phyloP scores from a whole-genome alignment of 2,888 invertebrate genomes.

The Drosophila affinis region DNA sequence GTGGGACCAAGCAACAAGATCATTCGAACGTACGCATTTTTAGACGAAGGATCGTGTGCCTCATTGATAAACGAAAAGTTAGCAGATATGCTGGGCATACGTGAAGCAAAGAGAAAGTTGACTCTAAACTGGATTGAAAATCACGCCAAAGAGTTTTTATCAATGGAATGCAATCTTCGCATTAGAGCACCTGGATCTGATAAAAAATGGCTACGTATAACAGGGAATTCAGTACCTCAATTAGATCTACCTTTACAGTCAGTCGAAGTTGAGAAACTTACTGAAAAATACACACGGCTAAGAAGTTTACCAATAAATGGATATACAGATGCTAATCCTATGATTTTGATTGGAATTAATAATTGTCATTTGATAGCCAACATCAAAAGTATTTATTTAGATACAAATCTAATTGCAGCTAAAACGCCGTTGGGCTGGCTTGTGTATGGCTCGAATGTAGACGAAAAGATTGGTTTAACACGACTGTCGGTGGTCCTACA shows the following conservation, averaged over 20 bases:
- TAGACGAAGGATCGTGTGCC: too few relatives aligned
- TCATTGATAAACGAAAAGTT: too few relatives aligned
- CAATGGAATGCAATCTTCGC: not conserved
- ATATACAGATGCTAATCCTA: too few relatives aligned
- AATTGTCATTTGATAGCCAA: not conserved
- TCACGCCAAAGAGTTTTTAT: not conserved
- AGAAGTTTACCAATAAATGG: too few relatives aligned
- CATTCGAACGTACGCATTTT: too few relatives aligned
- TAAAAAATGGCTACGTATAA: constrained; percentile 3
- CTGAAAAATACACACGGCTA: not conserved
- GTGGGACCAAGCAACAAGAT: too few relatives aligned
- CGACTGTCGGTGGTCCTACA: too few relatives aligned
- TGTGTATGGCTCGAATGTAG: not conserved
- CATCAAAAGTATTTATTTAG: not conserved
- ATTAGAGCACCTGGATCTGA: not conserved
- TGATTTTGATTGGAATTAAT: too few relatives aligned
- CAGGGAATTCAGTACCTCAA: constrained; percentile 5
- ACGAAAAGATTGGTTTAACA: too few relatives aligned
- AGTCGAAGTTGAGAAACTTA: not conserved
- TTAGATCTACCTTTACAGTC: constrained; percentile 3
- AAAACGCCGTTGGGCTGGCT: not conserved
- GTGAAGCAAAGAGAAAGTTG: too few relatives aligned
- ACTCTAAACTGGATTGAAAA: constrained; percentile 4
- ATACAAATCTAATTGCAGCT: too few relatives aligned
- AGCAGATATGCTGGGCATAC: too few relatives aligned